Base-by-base conservation (phyloP, 1,140 invertebrate genomes). In the Camponotus pennsylvanicus region DNA sequence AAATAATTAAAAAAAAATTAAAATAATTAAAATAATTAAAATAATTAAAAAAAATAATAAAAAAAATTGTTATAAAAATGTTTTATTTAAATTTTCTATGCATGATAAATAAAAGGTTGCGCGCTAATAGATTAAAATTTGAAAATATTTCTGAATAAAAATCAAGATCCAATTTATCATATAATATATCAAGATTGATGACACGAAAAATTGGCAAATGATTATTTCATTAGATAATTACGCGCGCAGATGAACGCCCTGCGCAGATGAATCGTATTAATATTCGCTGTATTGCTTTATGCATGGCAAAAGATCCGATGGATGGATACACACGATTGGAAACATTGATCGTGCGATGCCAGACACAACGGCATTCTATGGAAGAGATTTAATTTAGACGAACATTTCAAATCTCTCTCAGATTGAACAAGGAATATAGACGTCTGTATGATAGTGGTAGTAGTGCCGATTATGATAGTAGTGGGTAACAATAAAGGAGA, bases 361-460 rank as follows among this genome's bases (percentile, higher is more conserved):
- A 82, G 82, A 82, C 85, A 83, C 87, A 79, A 76, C 27, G 63
- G 71, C 55, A 85, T 78, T 78, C 40, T 85, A 78, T 67, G 61
- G 77, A 75, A 82, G 78, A 82, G 66, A 82, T 88, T 88, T 87
- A 87, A 89, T 89, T 87, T 89, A 77, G 78, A 89, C 85, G 85
- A 89, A 89, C 79, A 67, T 89, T 89, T 89, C 69, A 89, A 89
- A 89, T 87, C 49, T 52, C 49, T 52, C 49, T 52, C 85, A 89
- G 87, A 89, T 86, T 83, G 59, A 78, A 76, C 40, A 40, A 49
- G 34, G 40, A 87, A 85, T 85, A 78, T 59, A 59, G 45, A 64
- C 61, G 34, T 59, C 0, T 71, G 78, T 34, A 59, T 82, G 49
- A 52, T 80, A 70, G 55, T 80, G 40, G 49, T 80, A 15, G 37